Percentiles rank a stretch among this genome's conserved stretches.
Conservation (phyloP, 2,797 vertebrate genomes). For the Mus caroli region DNA sequence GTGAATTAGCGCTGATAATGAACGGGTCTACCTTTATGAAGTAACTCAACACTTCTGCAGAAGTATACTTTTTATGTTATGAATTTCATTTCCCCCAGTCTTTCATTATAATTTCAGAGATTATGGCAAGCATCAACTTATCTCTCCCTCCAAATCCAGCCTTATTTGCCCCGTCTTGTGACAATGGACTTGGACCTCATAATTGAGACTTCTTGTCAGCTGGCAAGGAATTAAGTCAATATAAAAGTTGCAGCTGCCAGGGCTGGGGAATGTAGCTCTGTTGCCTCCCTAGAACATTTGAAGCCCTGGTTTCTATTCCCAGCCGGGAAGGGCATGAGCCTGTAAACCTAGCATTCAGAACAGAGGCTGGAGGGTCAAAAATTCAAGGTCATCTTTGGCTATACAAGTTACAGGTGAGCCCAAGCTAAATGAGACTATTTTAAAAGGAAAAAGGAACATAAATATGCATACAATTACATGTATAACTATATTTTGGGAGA, state of each 20-base stretch:
- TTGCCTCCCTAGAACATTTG: not conserved
- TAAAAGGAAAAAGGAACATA: not conserved
- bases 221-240: constrained; percentile 6
- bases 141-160: not conserved
- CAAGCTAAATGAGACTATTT: not conserved
- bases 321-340: not conserved
- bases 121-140: not conserved
- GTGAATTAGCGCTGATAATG: not conserved
- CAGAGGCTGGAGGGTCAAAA: not conserved
- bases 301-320: not conserved
- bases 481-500: not conserved
- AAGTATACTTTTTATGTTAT: constrained; percentile 50
- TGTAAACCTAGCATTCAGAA: not conserved
- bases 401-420: not conserved
- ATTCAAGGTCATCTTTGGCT: not conserved
- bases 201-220: not conserved
- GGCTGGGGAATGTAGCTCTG: not conserved
- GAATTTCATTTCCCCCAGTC: not conserved
- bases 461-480: not conserved
- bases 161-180: not conserved
- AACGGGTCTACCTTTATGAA: constrained; percentile 3
- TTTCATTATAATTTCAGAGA: constrained; percentile 27
- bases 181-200: not conserved
- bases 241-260: not conserved
- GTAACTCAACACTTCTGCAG: not conserved